Conservation (phyloP, 2,797 vertebrate genomes). For the Mormyrops attenuatus region DNA sequence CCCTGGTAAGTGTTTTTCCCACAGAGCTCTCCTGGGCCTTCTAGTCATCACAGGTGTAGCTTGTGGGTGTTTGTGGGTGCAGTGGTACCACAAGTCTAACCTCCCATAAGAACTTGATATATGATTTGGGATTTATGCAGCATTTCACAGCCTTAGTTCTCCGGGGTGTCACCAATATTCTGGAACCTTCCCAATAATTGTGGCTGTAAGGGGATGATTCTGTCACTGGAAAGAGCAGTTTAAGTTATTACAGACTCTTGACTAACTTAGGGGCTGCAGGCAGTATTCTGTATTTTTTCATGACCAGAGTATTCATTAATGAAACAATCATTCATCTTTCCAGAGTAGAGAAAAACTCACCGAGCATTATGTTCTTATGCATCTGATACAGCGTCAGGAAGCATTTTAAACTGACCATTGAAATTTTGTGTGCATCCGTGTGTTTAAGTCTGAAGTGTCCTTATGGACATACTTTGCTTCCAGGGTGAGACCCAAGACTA, state of each 20-base stretch:
- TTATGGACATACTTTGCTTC: neutral
- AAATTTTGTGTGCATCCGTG: neutral
- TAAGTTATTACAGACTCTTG: slow-evolving; percentile 2
- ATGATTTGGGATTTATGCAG: neutral
- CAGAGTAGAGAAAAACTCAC: neutral
- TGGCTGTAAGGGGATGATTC: neutral
- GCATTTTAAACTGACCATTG: neutral
- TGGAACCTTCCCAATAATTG: neutral
- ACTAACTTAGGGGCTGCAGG: neutral
- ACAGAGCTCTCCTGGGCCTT: neutral
- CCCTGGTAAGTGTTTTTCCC: slow-evolving; percentile 77
- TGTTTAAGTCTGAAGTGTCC: neutral
- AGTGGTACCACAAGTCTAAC: neutral
- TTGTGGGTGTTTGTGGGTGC: neutral
- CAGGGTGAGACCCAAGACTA: neutral
- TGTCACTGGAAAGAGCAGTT: neutral
- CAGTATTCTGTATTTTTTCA: neutral
- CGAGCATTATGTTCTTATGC: neutral
- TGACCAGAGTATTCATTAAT: neutral
- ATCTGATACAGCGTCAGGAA: neutral
- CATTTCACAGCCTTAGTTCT: neutral
- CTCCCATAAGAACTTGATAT: neutral
- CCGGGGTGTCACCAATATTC: neutral
- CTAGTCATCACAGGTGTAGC: neutral
- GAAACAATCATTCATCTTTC: neutral